phyloP scores from a whole-genome alignment of 2,797 vertebrate genomes.

The Premnoplex brunnescens region DNA sequence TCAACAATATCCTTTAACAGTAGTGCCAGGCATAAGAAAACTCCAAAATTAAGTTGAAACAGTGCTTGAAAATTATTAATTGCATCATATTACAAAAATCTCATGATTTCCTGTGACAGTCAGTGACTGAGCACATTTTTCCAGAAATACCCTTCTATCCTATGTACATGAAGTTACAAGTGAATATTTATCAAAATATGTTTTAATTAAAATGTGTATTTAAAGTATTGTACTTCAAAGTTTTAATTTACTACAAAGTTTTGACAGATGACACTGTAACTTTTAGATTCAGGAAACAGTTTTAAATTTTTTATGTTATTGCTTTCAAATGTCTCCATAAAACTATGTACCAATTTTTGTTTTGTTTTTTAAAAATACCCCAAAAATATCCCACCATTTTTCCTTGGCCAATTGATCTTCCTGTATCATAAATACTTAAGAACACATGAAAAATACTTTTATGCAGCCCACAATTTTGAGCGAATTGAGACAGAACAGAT shows the following conservation, averaged over 20 bases:
- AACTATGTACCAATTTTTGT: background rate
- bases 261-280: background rate
- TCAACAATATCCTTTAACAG: background rate
- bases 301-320: background rate
- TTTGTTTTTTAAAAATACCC: background rate
- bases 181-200: background rate
- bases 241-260: background rate
- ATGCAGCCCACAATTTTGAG: background rate
- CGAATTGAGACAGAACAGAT: slow-evolving; percentile 42
- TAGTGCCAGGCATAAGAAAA: background rate
- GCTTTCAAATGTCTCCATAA: background rate
- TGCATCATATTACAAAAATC: background rate
- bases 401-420: background rate
- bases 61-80: background rate
- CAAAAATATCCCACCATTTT: background rate
- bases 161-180: background rate
- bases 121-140: background rate
- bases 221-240: background rate
- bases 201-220: background rate
- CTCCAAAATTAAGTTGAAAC: background rate
- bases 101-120: background rate
- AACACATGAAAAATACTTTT: slow-evolving; percentile 23
- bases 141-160: background rate
- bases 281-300: background rate
- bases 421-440: background rate